phyloP scores from a whole-genome alignment of 2,888 invertebrate genomes.

The Agrochola circellaris region DNA sequence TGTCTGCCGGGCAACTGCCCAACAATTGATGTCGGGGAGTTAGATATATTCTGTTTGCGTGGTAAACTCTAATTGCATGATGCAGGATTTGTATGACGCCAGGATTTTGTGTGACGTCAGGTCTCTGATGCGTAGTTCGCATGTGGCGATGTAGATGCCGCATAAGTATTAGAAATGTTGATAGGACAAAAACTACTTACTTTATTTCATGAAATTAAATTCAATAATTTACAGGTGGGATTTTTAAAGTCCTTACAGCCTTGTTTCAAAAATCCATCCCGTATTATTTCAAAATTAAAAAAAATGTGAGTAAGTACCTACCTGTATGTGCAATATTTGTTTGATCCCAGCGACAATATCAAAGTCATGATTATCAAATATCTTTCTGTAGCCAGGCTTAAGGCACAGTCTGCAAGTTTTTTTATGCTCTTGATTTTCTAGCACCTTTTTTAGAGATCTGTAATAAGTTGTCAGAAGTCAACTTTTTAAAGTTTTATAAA shows the following conservation, averaged over 20 bases:
- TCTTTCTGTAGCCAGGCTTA: constrained; percentile 61
- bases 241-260: not conserved
- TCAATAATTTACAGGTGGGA: not conserved
- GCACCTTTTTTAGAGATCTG: constrained; percentile 55
- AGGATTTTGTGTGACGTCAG: no score
- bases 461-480: not conserved
- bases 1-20: no score
- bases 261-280: not conserved
- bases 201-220: not conserved
- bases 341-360: constrained; percentile 61
- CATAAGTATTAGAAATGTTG: no score
- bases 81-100: no score
- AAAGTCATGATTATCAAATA: constrained; percentile 63
- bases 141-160: no score
- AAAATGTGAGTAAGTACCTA: constrained; percentile 61
- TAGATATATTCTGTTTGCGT: no score
- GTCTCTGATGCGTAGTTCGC: no score
- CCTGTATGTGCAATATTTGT: constrained; percentile 70
- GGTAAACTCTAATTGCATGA: no score
- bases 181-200: not conserved
- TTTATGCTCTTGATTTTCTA: constrained; percentile 37
- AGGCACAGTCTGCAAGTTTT: constrained; percentile 71
- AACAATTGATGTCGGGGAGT: no score
- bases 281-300: not conserved
- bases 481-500: not conserved